Evolutionary conservation across 2,888 invertebrate species (phyloP).

Genomic region (Standfussiana lucernea): DNA sequence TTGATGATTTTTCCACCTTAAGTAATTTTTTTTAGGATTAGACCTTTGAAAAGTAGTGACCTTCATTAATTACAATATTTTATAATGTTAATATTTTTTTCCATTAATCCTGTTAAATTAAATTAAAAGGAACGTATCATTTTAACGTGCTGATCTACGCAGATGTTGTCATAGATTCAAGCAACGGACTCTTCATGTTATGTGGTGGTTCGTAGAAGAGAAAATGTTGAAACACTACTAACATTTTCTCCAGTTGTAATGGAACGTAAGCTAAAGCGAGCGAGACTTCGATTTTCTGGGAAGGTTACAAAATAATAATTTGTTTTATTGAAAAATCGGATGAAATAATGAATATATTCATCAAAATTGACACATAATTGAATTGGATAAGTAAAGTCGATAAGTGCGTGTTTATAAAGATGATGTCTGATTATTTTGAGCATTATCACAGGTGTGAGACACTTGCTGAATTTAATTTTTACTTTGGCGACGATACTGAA

Average conservation of each 20-base stretch:
- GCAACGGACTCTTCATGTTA: not conserved
- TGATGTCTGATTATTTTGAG: constrained; percentile 86
- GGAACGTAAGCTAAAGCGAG: constrained; percentile 48
- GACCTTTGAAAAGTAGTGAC: not conserved
- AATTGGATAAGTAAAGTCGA: constrained; percentile 19
- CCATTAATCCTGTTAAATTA: not conserved
- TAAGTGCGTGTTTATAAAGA: constrained; percentile 62
- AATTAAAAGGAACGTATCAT: not conserved
- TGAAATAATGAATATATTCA: constrained; percentile 8
- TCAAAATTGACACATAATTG: constrained; percentile 11
- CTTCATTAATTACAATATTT: too few relatives aligned
- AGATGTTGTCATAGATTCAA: not conserved
- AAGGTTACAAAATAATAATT: constrained; percentile 46
- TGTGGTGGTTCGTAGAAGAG: constrained; percentile 9
- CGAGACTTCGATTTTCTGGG: constrained; percentile 63
- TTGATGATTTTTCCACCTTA: too few relatives aligned
- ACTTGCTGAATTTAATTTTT: constrained; percentile 92
- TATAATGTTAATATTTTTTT: not conserved
- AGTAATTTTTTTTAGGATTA: not conserved
- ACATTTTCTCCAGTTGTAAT: not conserved
- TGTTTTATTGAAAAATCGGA: constrained; percentile 23
- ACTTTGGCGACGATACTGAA: constrained; percentile 81
- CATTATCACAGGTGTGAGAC: constrained; percentile 92
- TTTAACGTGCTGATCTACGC: constrained; percentile 35
- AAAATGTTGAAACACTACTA: not conserved